Conservation (phyloP, 2,888 invertebrate genomes). For the Latrodectus elegans region DNA sequence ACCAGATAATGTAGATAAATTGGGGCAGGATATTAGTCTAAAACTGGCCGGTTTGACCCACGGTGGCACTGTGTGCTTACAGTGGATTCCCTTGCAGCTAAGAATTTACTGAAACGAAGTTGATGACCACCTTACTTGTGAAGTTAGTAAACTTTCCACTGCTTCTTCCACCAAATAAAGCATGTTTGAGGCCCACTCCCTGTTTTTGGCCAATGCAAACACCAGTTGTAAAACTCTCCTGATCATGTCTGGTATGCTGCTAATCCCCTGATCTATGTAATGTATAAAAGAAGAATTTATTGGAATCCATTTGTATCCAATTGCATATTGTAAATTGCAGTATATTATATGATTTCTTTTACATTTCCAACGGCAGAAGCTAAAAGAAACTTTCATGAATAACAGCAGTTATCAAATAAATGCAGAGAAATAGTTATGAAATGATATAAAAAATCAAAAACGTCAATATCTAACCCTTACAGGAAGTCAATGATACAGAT, state of each 20-base stretch:
- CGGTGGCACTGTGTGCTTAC: background rate
- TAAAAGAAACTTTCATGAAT: too few species aligned
- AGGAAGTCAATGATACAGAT: too few species aligned
- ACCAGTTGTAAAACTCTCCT: background rate
- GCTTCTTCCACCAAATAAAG: background rate
- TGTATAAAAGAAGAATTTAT: too few species aligned
- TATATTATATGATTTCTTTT: too few species aligned
- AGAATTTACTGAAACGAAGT: background rate
- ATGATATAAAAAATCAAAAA: too few species aligned
- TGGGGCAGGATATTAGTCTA: background rate
- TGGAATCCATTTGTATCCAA: too few species aligned
- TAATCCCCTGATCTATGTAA: background rate
- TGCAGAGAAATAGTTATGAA: too few species aligned
- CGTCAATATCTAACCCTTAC: too few species aligned
- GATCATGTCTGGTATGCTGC: background rate
- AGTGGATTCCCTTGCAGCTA: background rate
- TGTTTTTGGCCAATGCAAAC: too few species aligned
- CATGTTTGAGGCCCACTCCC: background rate
- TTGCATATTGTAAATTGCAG: too few species aligned
- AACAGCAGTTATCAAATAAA: too few species aligned
- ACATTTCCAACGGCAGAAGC: too few species aligned
- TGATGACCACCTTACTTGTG: background rate
- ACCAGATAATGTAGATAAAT: background rate
- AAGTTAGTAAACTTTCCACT: background rate
- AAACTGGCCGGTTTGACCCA: background rate